Evolutionary conservation across 2,888 invertebrate species (phyloP), one percentile per base, ranked within the genome.

Genomic region (Lasioglossum figueresi): DNA sequence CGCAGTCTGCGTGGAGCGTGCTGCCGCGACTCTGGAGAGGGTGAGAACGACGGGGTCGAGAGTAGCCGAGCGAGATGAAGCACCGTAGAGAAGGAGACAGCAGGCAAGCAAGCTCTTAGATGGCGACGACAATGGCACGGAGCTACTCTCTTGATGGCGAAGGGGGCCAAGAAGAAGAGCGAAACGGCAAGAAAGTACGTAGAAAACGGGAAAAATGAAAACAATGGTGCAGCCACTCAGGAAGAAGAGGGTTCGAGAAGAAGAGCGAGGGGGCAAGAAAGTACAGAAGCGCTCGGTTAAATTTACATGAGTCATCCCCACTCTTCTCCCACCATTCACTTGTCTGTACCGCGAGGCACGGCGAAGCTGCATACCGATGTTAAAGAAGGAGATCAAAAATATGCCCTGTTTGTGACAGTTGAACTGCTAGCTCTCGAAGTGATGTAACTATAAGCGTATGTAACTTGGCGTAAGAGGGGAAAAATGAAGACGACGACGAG

Each of bases 1-100:
- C 81, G 84, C 83, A 74, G 84, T 80, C 80, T 83, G 87, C 79
- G 74, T 23, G 78, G 72, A 77, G 77, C 83, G 80, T 73, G 85
- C 74, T 76, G 68, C 66, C 74, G 82, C 0, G 45, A 74, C 79
- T 74, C 16, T n/a, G 73, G 75, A 71, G 71, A 79, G 81, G 79
- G 84, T 83, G 80, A 72, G 84, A 81, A 74, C 45, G 56, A 63
- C 27, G 56, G 14, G 43, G 74, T n/a, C 37, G 66, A 68, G 37
- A 31, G 59, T 27, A 31, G 59, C 27, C 27, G 59, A 59, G 59
- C 4, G 59, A 59, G 59, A 59, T 14, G 14, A 27, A 31, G 12
- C 27, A 14, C 16, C 73, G 52, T 68, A 66, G 79, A n/a, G 66
- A 75, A 75, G 23, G 40, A 31, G 71, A 66, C 27, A 2, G 31